Base-by-base conservation (phyloP, 2,888 invertebrate genomes). In the Pristionchus arcanus region DNA sequence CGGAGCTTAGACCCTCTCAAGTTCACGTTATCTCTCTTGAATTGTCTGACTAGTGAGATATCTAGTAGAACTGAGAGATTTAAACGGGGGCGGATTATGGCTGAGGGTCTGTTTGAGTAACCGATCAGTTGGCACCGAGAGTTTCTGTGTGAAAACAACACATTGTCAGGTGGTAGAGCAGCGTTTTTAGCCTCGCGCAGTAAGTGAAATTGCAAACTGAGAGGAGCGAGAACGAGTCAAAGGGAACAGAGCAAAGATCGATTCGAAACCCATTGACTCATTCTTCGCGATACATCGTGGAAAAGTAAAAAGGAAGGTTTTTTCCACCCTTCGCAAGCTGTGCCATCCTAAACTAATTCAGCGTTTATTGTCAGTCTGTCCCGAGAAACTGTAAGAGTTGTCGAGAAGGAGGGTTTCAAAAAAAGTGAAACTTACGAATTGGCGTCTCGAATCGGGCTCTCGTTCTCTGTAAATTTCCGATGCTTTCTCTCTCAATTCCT, bases 401-500 rank as follows among this genome's bases (percentile, higher is more conserved):
- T n/a, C n/a, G n/a, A n/a, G n/a, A n/a, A n/a, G n/a, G n/a, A n/a
- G 42, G 42, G 42, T 42, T 42, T 3, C 9, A 42, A 42, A n/a
- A 68, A 13, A 1, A n/a, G 28, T 5, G 5, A 28, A 37, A 77
- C 77, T 28, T 2, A 89, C 89, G n/a, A 77, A 13, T 89, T 21
- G 63, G 55, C 21, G 81, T 59, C 63, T 89, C 89, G 37, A 89
- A 89, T 77, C 89, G 55, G 15, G 77, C 77, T 11, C 89, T 74
- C 34, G 89, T 89, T 59, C 42, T 81, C 63, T 77, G 77, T 16
- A 89, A 21, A 81, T 89, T 89, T 16, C 55, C 81, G 9, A 89
- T 89, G 63, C 89, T 89, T n/a, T 89, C 89, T 34, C 89, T 49
- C 34, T 68, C 49, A n/a, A 87, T 71, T 71, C 71, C 87, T 25